phyloP scores from a whole-genome alignment of 2,888 invertebrate genomes.

The Anthophora plumipes region DNA sequence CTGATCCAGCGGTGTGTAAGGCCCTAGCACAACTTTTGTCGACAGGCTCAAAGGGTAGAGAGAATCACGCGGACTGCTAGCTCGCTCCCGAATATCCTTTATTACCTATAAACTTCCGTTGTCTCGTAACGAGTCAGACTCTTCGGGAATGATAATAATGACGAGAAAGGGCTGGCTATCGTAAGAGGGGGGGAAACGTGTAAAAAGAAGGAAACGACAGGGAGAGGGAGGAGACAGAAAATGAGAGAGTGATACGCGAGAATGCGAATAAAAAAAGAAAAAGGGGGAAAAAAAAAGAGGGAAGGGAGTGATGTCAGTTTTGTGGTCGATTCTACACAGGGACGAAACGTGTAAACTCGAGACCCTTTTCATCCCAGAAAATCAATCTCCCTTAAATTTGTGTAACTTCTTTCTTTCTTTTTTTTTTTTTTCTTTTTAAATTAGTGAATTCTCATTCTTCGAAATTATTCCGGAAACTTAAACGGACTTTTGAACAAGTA shows the following conservation, averaged over 20 bases:
- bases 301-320: conserved; percentile 14
- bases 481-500: too few species aligned
- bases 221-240: neutral
- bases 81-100: conserved; percentile 68
- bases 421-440: too few species aligned
- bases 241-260: conserved; percentile 22
- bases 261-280: conserved; percentile 3
- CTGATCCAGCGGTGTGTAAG: conserved; percentile 54
- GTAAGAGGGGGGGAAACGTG: neutral
- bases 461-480: too few species aligned
- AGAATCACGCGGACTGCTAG: conserved; percentile 37
- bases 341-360: neutral
- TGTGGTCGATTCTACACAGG: conserved; percentile 8
- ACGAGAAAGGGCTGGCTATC: conserved; percentile 63
- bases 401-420: neutral
- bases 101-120: conserved; percentile 74
- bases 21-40: conserved; percentile 42
- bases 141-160: conserved; percentile 75
- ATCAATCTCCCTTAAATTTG: neutral
- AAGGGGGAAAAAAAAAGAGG: neutral
- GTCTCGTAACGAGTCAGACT: conserved; percentile 75
- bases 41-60: conserved; percentile 41
- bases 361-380: neutral
- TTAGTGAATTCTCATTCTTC: too few species aligned
- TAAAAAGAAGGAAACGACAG: neutral